These are phyloP conservation scores for Monarcha castaneiventris DNA, from an alignment of 2,113 vertebrate species.

Conservation along the genomic window DNA sequence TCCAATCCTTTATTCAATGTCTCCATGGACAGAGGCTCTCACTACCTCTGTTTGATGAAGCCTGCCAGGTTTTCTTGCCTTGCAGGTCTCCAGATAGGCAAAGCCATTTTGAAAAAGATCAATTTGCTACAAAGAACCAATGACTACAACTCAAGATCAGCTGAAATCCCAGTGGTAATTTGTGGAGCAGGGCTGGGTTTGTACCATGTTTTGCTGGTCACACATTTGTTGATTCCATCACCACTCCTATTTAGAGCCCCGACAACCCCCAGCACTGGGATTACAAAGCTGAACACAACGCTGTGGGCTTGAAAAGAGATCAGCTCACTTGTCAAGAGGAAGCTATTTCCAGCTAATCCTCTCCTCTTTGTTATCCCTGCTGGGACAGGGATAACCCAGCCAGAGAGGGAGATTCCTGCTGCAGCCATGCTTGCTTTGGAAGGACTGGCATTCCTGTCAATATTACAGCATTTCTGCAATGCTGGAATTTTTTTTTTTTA, in stretches of 20 bases:
- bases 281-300: not conserved
- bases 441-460: not conserved
- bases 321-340: not conserved
- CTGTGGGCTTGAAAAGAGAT: not conserved
- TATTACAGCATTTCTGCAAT: not conserved
- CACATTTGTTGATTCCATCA: not conserved
- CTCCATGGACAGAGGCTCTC: not conserved
- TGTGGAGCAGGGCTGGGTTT: not conserved
- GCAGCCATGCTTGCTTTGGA: not conserved
- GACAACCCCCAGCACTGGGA: not conserved
- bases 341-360: conserved; percentile 18
- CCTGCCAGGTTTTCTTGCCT: not conserved
- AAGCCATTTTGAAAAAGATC: not conserved
- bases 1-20: not conserved
- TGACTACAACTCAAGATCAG: not conserved
- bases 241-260: not conserved
- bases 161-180: not conserved
- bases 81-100: not conserved
- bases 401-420: not conserved
- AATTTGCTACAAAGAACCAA: not conserved
- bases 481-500: not conserved
- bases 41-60: not conserved
- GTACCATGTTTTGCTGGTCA: not conserved
- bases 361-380: not conserved
- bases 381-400: not conserved